These are phyloP conservation scores for Keiferia lycopersicella DNA, from an alignment of 2,888 invertebrate species.

Conservation along the genomic window DNA sequence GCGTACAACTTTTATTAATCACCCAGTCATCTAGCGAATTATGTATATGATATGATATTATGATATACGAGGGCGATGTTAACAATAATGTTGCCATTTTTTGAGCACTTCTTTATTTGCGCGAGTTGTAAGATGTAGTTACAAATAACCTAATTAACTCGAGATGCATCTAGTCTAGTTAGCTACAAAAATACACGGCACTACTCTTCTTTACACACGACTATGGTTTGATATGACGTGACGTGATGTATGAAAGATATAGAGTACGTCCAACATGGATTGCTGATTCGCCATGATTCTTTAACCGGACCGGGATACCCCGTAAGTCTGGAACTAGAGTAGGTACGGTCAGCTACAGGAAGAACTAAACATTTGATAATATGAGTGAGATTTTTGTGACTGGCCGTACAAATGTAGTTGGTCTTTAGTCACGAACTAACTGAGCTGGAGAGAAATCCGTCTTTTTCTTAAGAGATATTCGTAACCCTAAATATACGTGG, in stretches of 20 bases:
- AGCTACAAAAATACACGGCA: neutral
- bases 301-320: conserved; percentile 14
- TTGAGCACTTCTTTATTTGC: too few species aligned
- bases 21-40: too few species aligned
- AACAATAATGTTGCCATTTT: too few species aligned
- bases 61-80: too few species aligned
- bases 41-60: too few species aligned
- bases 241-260: neutral
- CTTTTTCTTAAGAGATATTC: too few species aligned
- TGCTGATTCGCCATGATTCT: neutral
- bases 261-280: neutral
- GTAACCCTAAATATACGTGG: too few species aligned
- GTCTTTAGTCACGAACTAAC: conserved; percentile 14
- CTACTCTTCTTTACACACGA: neutral
- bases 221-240: neutral
- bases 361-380: neutral
- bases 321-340: conserved; percentile 11
- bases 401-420: neutral
- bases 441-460: neutral
- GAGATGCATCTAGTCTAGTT: neutral
- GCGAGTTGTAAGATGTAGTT: neutral
- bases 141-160: neutral
- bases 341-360: neutral
- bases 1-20: too few species aligned
- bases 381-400: neutral